A percentile compares a stretch with the other conserved stretches of the same genome.
Conservation (phyloP, 2,113 vertebrate genomes). For the Neogobius melanostomus region DNA sequence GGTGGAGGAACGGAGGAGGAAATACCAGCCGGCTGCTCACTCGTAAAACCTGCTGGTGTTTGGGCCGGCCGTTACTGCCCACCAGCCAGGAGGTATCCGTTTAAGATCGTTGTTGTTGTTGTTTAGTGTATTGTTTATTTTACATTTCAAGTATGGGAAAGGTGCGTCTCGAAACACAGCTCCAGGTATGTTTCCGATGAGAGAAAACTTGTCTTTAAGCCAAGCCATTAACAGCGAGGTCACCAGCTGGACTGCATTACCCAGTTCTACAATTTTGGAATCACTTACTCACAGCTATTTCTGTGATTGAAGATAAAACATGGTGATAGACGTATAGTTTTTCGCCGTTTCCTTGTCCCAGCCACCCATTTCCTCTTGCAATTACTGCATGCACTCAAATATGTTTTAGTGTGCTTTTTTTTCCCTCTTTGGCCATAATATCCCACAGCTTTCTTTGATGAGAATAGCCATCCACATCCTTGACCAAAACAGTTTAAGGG, state of each 20-base stretch:
- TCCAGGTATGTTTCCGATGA: too few species aligned
- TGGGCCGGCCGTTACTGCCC: neutral
- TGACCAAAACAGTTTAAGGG: constrained; percentile 36
- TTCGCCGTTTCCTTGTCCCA: neutral
- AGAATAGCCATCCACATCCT: constrained; percentile 61
- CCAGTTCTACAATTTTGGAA: neutral
- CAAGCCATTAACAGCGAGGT: neutral
- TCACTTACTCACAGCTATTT: neutral
- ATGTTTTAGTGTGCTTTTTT: constrained; percentile 2
- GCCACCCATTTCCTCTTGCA: neutral
- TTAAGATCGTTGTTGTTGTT: neutral
- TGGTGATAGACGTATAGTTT: neutral
- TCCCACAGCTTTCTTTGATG: constrained; percentile 30
- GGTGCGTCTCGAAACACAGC: too few species aligned
- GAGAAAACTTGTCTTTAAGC: neutral
- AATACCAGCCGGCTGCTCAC: constrained; percentile 9
- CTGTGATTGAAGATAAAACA: neutral
- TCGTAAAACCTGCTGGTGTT: constrained; percentile 11
- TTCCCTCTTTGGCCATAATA: constrained; percentile 36
- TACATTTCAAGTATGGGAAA: too few species aligned
- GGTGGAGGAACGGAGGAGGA: neutral
- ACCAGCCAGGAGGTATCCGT: neutral
- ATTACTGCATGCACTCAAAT: constrained; percentile 28
- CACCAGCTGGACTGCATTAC: neutral
- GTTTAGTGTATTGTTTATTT: neutral